Percentiles rank a stretch among this genome's conserved stretches.
Evolutionary conservation across 2,113 vertebrate species (phyloP).

Genomic region (Tetrax tetrax): DNA sequence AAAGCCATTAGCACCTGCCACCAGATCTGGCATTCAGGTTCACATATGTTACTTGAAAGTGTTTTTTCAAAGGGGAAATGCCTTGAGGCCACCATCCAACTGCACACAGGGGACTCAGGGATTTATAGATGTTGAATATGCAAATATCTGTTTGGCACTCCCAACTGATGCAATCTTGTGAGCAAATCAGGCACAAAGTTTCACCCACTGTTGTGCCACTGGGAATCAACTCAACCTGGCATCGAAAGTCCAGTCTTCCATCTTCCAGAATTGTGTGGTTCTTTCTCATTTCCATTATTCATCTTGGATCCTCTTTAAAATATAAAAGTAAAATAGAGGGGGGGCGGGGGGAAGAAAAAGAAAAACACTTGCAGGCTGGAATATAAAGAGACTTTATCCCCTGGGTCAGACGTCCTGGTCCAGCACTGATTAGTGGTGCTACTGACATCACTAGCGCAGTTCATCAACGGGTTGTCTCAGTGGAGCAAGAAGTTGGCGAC

Average conservation of each 20-base stretch:
- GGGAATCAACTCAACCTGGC: neutral
- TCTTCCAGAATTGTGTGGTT: neutral
- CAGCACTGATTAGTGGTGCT: conserved; percentile 53
- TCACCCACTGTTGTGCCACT: neutral
- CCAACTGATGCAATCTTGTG: neutral
- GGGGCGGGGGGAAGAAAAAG: neutral
- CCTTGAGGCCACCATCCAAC: neutral
- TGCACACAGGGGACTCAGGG: neutral
- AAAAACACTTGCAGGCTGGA: neutral
- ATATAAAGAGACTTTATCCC: conserved; percentile 54
- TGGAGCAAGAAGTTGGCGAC: conserved; percentile 57
- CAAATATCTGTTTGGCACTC: neutral
- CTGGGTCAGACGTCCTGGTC: neutral
- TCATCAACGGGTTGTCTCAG: conserved; percentile 33
- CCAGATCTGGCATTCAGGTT: neutral
- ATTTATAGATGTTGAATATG: neutral
- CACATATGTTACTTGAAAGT: neutral
- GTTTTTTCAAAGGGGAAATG: neutral
- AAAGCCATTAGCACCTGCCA: conserved; percentile 50
- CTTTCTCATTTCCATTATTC: neutral
- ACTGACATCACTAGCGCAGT: conserved; percentile 63
- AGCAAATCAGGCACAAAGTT: neutral
- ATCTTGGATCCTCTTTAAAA: neutral
- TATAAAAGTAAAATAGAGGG: neutral
- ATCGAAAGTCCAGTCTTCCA: fast-evolving